phyloP scores from a whole-genome alignment of 2,797 vertebrate species.

The Picus viridis region DNA sequence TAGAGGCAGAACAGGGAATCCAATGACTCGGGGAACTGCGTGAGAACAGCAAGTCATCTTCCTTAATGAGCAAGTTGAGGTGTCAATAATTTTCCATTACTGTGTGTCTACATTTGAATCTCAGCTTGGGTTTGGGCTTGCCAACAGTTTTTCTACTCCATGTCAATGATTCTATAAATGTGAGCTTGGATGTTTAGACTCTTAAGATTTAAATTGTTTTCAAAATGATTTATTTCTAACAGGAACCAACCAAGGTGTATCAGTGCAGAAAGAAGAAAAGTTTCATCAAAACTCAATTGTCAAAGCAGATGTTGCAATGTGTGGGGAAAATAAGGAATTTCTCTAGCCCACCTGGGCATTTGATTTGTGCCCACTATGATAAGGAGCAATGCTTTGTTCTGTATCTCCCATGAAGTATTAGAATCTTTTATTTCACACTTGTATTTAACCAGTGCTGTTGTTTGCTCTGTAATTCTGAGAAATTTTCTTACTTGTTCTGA shows the following conservation, averaged over 20 bases:
- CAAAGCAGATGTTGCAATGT: rapidly evolving
- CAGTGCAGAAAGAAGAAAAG: background rate
- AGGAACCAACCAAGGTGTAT: background rate
- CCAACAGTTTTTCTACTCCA: background rate
- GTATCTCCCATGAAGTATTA: background rate
- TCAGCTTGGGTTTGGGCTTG: background rate
- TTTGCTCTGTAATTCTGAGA: background rate
- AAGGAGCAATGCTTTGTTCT: background rate
- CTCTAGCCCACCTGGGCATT: background rate
- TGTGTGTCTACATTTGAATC: background rate
- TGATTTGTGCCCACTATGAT: background rate
- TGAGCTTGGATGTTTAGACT: background rate
- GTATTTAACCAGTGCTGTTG: background rate
- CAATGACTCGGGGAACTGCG: background rate
- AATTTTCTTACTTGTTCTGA: background rate
- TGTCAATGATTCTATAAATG: background rate
- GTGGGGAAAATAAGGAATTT: background rate
- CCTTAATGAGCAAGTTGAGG: background rate
- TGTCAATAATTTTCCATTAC: background rate
- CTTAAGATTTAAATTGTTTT: background rate
- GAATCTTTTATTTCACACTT: background rate
- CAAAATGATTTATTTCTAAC: background rate
- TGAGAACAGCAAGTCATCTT: background rate
- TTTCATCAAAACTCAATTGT: background rate
- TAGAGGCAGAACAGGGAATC: background rate